Percentiles rank a stretch among this genome's conserved stretches.
phyloP scores from a whole-genome alignment of 2,888 invertebrate genomes.

The Drosophila ustulata region DNA sequence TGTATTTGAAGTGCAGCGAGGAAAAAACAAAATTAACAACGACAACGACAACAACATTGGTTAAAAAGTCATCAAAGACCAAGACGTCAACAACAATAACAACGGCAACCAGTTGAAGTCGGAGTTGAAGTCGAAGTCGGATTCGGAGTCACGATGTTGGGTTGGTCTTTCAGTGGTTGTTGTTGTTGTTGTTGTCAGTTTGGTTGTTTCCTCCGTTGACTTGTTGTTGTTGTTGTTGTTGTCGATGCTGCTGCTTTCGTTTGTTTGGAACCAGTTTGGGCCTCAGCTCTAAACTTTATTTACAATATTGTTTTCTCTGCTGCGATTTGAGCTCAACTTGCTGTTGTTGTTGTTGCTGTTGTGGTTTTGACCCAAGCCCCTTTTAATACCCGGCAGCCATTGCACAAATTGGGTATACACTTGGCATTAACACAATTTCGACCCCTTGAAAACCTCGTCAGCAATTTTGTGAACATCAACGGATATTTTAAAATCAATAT shows the following conservation, averaged over 20 bases:
- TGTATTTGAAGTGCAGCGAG: background rate
- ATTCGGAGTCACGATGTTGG: constrained; percentile 70
- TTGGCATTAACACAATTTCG: too few species aligned
- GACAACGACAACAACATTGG: constrained; percentile 64
- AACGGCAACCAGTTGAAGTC: constrained; percentile 21
- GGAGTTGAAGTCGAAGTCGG: background rate
- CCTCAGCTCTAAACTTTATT: constrained; percentile 78
- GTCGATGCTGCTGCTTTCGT: constrained; percentile 61
- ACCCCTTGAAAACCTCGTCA: too few species aligned
- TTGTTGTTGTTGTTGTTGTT: constrained; percentile 14
- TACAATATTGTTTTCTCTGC: constrained; percentile 80
- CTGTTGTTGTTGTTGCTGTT: constrained; percentile 52
- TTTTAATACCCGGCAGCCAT: constrained; percentile 39
- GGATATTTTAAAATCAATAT: too few species aligned
- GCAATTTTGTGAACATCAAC: too few species aligned
- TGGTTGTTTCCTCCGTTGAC: constrained; percentile 20
- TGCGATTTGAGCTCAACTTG: constrained; percentile 42
- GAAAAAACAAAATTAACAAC: constrained; percentile 23
- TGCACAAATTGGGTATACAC: background rate
- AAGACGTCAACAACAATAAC: constrained; percentile 57
- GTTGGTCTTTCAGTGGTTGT: constrained; percentile 58
- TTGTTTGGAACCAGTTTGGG: constrained; percentile 68
- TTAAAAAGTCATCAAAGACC: constrained; percentile 79
- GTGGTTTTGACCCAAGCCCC: constrained; percentile 79
- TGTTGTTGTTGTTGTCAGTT: constrained; percentile 23